Percentiles rank a stretch among this genome's conserved stretches.
phyloP scores from a whole-genome alignment of 2,888 invertebrate species.

The Prosopocoilus inquinatus region DNA sequence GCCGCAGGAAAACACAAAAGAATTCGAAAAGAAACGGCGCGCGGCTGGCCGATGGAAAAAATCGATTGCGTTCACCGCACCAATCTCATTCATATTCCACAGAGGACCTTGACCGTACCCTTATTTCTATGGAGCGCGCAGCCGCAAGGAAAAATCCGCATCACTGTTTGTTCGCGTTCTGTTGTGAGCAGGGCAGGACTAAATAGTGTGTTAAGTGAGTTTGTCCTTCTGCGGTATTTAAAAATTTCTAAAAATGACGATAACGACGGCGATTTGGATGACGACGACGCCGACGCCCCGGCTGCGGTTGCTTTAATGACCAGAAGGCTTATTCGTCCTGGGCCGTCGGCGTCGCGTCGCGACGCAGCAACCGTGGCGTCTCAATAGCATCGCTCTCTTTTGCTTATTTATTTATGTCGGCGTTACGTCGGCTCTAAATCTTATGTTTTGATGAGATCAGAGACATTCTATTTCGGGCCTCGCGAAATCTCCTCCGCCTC shows the following conservation, averaged over 20 bases:
- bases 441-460: too few species aligned
- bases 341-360: neutral
- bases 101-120: slow-evolving; percentile 19
- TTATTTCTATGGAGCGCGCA: slow-evolving; percentile 13
- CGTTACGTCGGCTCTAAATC: too few species aligned
- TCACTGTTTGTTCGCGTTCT: neutral
- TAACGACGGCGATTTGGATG: too few species aligned
- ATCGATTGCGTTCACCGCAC: neutral
- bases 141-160: slow-evolving; percentile 7
- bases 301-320: too few species aligned
- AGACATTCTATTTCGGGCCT: too few species aligned
- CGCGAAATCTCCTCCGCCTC: too few species aligned
- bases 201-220: slow-evolving; percentile 1
- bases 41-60: neutral
- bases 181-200: neutral
- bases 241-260: slow-evolving; percentile 15
- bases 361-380: neutral
- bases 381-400: too few species aligned
- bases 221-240: slow-evolving; percentile 23
- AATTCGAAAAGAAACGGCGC: too few species aligned
- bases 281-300: too few species aligned
- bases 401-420: too few species aligned
- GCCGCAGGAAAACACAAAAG: too few species aligned
- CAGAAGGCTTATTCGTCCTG: neutral
- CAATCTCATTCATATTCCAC: slow-evolving; percentile 1